Conservation (phyloP, 1,140 invertebrate genomes). For the Caenorhabditis inopinata region DNA sequence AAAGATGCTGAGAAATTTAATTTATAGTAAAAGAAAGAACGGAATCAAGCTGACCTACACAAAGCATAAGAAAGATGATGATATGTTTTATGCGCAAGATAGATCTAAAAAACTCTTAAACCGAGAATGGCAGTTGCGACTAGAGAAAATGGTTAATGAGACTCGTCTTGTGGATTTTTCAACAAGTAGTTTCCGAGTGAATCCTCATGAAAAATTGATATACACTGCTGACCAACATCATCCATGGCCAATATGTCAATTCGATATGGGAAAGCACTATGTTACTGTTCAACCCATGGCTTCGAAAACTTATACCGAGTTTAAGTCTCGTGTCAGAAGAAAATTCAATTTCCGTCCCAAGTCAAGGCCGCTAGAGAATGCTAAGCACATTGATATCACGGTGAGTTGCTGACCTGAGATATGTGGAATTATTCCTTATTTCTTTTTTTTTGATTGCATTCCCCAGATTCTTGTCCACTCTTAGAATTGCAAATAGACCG, state of each 20-base stretch:
- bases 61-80: not conserved
- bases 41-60: not conserved
- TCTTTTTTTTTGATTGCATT: too few relatives aligned
- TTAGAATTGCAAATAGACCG: too few relatives aligned
- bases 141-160: slow-evolving; percentile 14
- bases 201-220: not conserved
- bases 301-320: not conserved
- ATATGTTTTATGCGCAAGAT: not conserved
- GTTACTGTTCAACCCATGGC: slow-evolving; percentile 5
- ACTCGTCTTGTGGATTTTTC: not conserved
- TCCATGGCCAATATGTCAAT: not conserved
- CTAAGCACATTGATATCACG: not conserved
- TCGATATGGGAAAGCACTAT: not conserved
- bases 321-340: not conserved
- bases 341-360: not conserved
- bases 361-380: too few relatives aligned
- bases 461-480: too few relatives aligned
- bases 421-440: too few relatives aligned
- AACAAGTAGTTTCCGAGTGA: not conserved
- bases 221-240: not conserved
- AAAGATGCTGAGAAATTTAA: not conserved
- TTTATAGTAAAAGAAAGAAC: not conserved
- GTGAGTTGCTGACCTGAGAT: not conserved
- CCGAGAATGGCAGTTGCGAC: slow-evolving; percentile 14
- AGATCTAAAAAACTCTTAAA: not conserved